Evolutionary conservation across 1,140 invertebrate genomes (phyloP), one percentile per base, ranked within the genome.

Genomic region (Latrodectus geometricus): DNA sequence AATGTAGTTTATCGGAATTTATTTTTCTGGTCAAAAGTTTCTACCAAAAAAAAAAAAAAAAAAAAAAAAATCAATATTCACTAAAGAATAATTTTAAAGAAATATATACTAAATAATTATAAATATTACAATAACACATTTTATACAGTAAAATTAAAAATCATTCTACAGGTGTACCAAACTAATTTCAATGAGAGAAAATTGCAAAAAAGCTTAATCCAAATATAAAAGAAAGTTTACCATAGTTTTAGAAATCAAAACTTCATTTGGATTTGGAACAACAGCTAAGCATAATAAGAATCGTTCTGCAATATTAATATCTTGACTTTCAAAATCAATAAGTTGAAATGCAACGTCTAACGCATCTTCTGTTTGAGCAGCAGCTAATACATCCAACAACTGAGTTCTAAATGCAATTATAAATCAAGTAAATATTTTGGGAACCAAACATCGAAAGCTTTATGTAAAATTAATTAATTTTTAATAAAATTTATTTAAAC

Each of bases 231-330:
- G 5, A 35, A 35, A 35, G 35, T 73, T 79, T 89, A 91, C 95
- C 94, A 89, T 92, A 91, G 20, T 68, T 77, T 81, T 70, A 15
- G 69, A 48, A 20, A 95, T 90, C 14, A 95, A 92, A 49, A 93
- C 91, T 9, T 92, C 89, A 66, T 92, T 91, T 5, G 94, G 94
- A 88, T 94, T 92, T 9, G 93, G 91, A 15, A 93, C 93, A 7
- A 95, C 90, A 0, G 95, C 95, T 15, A 96, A 89, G 0, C 94
- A 93, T 92, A 95, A 94, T 0, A 96, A 90, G 90, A 96, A 96
- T 84, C 95, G 91, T 89, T 96, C 95, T 8, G 93, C 92, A 17
- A 93, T 90, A 81, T 95, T 93, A 35, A 92, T 88, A 83, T 93
- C 90, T 3, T 93, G 92, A 4, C 91, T 91, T 81, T 94, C 93